Conservation (phyloP, 2,113 vertebrate genomes). For the Rhea pennata region DNA sequence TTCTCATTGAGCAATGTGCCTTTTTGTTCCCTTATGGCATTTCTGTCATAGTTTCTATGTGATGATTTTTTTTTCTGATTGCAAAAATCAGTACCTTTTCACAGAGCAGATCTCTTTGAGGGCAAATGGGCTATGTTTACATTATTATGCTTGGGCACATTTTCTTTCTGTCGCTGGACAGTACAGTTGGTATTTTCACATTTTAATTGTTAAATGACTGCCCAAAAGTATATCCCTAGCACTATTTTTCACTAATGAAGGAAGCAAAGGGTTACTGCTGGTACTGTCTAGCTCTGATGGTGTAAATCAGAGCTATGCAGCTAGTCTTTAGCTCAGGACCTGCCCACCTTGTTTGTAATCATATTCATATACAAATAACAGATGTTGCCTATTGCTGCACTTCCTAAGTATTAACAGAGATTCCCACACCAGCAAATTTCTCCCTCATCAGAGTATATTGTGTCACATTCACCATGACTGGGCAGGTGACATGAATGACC, state of each 20-base stretch:
- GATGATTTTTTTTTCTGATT: background rate
- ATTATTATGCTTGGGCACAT: background rate
- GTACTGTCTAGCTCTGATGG: background rate
- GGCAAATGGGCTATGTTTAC: background rate
- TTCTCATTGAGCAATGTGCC: background rate
- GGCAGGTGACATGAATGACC: background rate
- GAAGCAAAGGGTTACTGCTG: background rate
- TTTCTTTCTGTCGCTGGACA: constrained; percentile 1
- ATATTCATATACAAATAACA: background rate
- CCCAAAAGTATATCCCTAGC: background rate
- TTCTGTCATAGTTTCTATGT: background rate
- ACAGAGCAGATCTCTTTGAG: background rate
- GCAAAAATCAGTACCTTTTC: background rate
- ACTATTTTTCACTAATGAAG: background rate
- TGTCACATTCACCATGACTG: background rate
- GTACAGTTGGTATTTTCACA: background rate
- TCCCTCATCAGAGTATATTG: background rate
- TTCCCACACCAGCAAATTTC: background rate
- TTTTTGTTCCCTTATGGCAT: background rate
- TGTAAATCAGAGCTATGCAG: background rate
- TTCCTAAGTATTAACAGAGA: background rate
- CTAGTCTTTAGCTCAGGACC: background rate
- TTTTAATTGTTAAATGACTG: constrained; percentile 1
- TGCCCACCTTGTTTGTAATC: background rate
- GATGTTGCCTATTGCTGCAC: background rate